These are phyloP conservation scores for Rhynchopsitta pachyrhyncha DNA, from an alignment of 2,113 vertebrate species.

Conservation along the genomic window DNA sequence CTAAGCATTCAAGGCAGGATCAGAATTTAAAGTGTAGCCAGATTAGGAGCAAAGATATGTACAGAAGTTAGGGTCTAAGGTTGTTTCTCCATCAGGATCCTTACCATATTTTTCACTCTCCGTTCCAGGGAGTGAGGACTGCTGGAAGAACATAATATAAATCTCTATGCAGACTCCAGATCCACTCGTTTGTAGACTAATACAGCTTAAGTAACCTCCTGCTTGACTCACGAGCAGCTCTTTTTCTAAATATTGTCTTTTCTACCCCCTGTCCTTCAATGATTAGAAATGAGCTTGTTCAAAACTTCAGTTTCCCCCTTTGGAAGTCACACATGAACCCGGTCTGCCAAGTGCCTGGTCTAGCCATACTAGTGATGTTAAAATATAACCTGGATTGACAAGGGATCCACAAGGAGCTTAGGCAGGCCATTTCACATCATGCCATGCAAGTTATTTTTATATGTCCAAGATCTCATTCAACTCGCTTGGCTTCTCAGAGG, in stretches of 20 bases:
- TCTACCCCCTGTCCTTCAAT: neutral
- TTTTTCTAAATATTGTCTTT: neutral
- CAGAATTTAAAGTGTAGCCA: neutral
- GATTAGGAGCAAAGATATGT: neutral
- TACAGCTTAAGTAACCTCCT: neutral
- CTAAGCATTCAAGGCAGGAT: neutral
- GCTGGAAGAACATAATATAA: neutral
- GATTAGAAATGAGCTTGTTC: neutral
- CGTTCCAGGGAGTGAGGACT: neutral
- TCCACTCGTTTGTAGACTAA: neutral
- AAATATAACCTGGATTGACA: neutral
- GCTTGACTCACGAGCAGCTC: neutral
- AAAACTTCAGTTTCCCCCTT: neutral
- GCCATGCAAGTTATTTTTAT: constrained; percentile 12
- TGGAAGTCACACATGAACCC: neutral
- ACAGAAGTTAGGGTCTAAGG: neutral
- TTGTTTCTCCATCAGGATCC: neutral
- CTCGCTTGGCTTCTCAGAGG: constrained; percentile 26
- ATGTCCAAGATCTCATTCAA: neutral
- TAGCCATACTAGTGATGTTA: neutral
- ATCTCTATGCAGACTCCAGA: neutral
- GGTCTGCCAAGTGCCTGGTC: neutral
- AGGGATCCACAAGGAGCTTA: neutral
- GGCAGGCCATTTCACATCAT: neutral
- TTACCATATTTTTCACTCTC: neutral